Evolutionary conservation across 2,888 invertebrate genomes (phyloP).

Genomic region (Zygogramma bicolorata): DNA sequence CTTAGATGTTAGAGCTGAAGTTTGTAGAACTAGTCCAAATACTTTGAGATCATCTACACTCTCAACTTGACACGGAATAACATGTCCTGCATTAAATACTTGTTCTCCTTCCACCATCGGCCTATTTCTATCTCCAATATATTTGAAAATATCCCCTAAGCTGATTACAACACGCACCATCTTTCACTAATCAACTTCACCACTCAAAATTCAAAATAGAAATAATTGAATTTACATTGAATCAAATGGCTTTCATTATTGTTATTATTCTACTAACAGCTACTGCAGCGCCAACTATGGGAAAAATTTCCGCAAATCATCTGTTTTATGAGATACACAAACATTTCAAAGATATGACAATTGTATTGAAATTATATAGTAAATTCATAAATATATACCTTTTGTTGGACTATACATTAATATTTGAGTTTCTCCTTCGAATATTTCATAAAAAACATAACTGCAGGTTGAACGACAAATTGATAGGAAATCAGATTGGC

Average conservation of each 20-base stretch:
- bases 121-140: constrained; percentile 15
- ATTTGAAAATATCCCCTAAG: constrained; percentile 22
- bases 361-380: too few relatives aligned
- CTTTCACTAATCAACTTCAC: too few relatives aligned
- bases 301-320: neutral
- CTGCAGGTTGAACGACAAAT: too few relatives aligned
- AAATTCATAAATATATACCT: too few relatives aligned
- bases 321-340: too few relatives aligned
- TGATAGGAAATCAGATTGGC: too few relatives aligned
- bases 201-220: constrained; percentile 17
- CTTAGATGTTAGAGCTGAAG: constrained; percentile 8
- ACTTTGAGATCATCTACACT: neutral
- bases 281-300: constrained; percentile 21
- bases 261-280: constrained; percentile 15
- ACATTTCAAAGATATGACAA: too few relatives aligned
- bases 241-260: constrained; percentile 7
- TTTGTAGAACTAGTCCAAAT: constrained; percentile 16
- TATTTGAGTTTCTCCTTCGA: too few relatives aligned
- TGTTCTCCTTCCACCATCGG: constrained; percentile 17
- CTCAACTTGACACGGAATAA: constrained; percentile 15
- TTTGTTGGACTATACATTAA: too few relatives aligned
- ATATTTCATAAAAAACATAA: too few relatives aligned
- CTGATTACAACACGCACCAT: constrained; percentile 12
- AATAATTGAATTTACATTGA: constrained; percentile 15
- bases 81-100: constrained; percentile 12